Percentiles rank a stretch among this genome's conserved stretches.
Conservation (phyloP, 2,113 vertebrate genomes). For the Apeltes quadracus region DNA sequence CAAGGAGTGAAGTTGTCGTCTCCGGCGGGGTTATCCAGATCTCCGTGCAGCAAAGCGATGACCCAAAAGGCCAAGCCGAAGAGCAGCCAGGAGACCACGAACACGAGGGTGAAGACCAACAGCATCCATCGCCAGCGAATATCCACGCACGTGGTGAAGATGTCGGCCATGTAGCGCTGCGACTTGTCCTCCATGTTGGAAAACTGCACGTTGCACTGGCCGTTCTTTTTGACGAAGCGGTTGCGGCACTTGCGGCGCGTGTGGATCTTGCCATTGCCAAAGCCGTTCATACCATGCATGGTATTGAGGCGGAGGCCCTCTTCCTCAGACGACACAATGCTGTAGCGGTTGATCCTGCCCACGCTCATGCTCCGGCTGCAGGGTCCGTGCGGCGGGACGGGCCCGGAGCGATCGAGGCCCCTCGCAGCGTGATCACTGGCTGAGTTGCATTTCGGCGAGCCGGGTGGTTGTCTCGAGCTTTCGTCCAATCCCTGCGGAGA, state of each 20-base stretch:
- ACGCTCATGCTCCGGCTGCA: slow-evolving; percentile 87
- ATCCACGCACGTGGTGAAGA: slow-evolving; percentile 97
- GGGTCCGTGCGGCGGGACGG: slow-evolving; percentile 46
- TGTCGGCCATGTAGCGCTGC: slow-evolving; percentile 95
- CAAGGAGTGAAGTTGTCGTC: slow-evolving; percentile 93
- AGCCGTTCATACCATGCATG: slow-evolving; percentile 97
- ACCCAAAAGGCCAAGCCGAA: slow-evolving; percentile 97
- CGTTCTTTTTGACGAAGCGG: slow-evolving; percentile 97
- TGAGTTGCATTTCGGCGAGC: slow-evolving; percentile 58
- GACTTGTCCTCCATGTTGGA: slow-evolving; percentile 97
- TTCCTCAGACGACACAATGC: slow-evolving; percentile 95
- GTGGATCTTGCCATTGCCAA: slow-evolving; percentile 96
- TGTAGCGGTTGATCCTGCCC: slow-evolving; percentile 90
- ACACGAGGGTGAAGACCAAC: slow-evolving; percentile 92
- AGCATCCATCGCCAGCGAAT: slow-evolving; percentile 98
- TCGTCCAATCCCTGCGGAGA: slow-evolving; percentile 65
- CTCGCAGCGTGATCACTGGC: slow-evolving; percentile 59
- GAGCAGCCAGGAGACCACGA: slow-evolving; percentile 92
- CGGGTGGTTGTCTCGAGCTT: slow-evolving; percentile 43
- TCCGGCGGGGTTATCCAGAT: slow-evolving; percentile 89
- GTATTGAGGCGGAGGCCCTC: slow-evolving; percentile 92
- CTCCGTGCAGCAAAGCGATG: slow-evolving; percentile 93
- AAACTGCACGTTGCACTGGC: slow-evolving; percentile 97
- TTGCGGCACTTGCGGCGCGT: slow-evolving; percentile 92
- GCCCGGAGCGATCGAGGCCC: slow-evolving; percentile 61